Evolutionary conservation across 2,888 invertebrate species (phyloP), one percentile per base, ranked within the genome.

Genomic region (Epinotia nisella): DNA sequence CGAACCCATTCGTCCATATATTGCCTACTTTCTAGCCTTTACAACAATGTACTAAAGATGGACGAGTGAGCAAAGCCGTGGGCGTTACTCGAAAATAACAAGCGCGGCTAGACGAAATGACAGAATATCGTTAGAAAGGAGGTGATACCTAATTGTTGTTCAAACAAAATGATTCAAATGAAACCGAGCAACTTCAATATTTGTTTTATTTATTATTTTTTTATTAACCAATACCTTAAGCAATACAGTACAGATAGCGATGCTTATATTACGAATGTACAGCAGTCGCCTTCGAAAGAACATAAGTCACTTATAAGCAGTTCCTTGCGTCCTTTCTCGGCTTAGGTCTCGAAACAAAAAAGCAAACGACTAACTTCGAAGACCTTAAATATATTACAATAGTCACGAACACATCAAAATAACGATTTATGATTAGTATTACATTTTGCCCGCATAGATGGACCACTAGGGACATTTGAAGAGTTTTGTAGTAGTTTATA

Each of bases 221-320:
- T 90, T 90, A 82, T 92, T 92, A 93, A 93, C 89, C 92, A 90
- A 88, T 91, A 86, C 85, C 89, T 90, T 90, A 92, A 92, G 92
- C 92, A 86, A 87, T 90, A 91, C 84, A 88, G 86, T 90, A 88
- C 82, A 84, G 82, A 76, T 86, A 90, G 90, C 89, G 78, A 87
- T 90, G 89, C 88, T 80, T 79, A 81, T 82, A 78, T 77, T 82
- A 77, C 79, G 76, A 79, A 81, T 81, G 78, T 81, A 82, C 82
- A 81, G 78, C 79, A 71, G 74, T 75, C 58, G 49, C 49, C 10
- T 17, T 7, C 41, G 67, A 75, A 77, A 78, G 78, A 76, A 71
- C 80, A 79, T 83, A 67, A 67, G 53, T 41, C 15, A 29, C 13
- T n/a, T 53, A 39, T 45, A 49, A 19, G 17, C 13, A 41, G 49